Evolutionary conservation across 2,113 vertebrate genomes (phyloP).

Genomic region (Bujurquina vittata): DNA sequence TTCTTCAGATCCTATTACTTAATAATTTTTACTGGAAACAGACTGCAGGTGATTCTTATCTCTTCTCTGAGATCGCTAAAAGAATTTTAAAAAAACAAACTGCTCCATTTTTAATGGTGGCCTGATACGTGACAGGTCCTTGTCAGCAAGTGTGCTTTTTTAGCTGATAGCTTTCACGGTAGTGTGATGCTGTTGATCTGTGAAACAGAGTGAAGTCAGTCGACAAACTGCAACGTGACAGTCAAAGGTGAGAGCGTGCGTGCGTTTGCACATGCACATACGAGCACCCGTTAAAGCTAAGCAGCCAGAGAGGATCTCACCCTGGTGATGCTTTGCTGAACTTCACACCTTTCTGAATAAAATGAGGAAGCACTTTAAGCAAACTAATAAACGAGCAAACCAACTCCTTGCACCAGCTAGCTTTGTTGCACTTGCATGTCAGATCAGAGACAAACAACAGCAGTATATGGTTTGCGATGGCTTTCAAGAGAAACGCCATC

Average conservation of each 20-base stretch:
- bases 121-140: slow-evolving; percentile 54
- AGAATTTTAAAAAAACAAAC: slow-evolving; percentile 14
- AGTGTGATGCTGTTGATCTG: slow-evolving; percentile 58
- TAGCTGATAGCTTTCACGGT: slow-evolving; percentile 52
- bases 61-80: slow-evolving; percentile 19
- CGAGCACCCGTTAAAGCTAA: slow-evolving; percentile 17
- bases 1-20: not conserved
- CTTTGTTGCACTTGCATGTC: slow-evolving; percentile 36
- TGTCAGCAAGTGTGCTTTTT: slow-evolving; percentile 46
- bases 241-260: slow-evolving; percentile 55
- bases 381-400: slow-evolving; percentile 61
- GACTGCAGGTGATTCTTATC: slow-evolving; percentile 19
- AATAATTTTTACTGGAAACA: not conserved
- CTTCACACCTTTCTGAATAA: slow-evolving; percentile 68
- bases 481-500: not conserved
- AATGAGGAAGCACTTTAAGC: slow-evolving; percentile 71
- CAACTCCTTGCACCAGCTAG: slow-evolving; percentile 29
- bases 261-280: slow-evolving; percentile 22
- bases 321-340: slow-evolving; percentile 56
- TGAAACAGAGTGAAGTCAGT: slow-evolving; percentile 42
- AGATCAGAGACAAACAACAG: slow-evolving; percentile 39
- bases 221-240: slow-evolving; percentile 67
- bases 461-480: not conserved
- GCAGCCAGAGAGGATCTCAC: slow-evolving; percentile 58
- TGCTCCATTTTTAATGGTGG: slow-evolving; percentile 7